Conservation (phyloP, 2,797 vertebrate genomes). For the Anguilla megastoma region DNA sequence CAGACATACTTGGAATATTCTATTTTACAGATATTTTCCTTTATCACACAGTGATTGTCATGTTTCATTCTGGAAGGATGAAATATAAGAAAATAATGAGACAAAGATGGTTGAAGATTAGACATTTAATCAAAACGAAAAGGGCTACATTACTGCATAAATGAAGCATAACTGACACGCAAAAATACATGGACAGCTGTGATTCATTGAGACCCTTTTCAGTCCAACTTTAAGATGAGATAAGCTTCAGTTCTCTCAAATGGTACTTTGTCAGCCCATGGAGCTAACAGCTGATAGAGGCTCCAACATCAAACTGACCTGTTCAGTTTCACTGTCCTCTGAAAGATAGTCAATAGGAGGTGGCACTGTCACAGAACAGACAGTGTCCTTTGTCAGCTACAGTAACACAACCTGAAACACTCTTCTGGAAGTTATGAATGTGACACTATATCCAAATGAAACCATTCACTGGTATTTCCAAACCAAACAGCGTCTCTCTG, state of each 20-base stretch:
- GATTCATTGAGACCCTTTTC: not conserved
- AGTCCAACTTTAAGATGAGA: not conserved
- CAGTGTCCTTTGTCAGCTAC: not conserved
- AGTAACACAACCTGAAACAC: not conserved
- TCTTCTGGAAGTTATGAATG: not conserved
- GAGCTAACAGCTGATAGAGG: not conserved
- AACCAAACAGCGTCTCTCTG: slow-evolving; percentile 24
- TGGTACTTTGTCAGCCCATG: not conserved
- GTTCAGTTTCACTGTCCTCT: slow-evolving; percentile 17
- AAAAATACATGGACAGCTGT: not conserved
- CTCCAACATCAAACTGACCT: not conserved
- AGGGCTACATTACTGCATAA: not conserved
- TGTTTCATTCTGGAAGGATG: not conserved
- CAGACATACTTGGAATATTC: not conserved
- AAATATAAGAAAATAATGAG: not conserved
- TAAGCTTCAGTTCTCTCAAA: not conserved
- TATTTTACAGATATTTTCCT: not conserved
- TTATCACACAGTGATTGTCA: not conserved
- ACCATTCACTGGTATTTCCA: not conserved
- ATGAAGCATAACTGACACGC: not conserved
- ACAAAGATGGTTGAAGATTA: not conserved
- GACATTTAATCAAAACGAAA: not conserved
- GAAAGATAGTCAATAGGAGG: not conserved
- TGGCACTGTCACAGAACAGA: not conserved
- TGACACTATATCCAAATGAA: slow-evolving; percentile 17